Evolutionary conservation across 92 coral and sea anemone species (phyloP).

Genomic region (Galaxea fascicularis): DNA sequence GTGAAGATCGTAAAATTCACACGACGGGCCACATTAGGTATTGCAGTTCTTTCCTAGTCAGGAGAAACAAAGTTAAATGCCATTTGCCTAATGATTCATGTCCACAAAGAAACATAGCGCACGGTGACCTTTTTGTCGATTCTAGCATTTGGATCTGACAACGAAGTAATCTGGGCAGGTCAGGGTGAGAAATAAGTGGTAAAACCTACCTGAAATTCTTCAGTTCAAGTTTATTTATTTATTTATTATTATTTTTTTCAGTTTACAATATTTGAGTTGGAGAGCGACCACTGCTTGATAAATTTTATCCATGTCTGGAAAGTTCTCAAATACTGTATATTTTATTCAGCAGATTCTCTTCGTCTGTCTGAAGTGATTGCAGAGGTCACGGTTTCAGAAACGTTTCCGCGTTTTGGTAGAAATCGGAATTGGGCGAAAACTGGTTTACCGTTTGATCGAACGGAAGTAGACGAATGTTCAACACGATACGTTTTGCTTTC

Average conservation of each 20-base stretch:
- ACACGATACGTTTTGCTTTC: too few relatives aligned
- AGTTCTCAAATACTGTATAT: not conserved
- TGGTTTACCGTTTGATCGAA: too few relatives aligned
- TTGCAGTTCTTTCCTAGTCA: not conserved
- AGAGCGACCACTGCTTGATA: not conserved
- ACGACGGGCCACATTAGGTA: not conserved
- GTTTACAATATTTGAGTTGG: not conserved
- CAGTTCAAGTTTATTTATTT: not conserved
- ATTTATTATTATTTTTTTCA: too few relatives aligned
- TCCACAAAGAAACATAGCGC: not conserved
- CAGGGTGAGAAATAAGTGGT: not conserved
- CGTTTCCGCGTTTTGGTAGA: too few relatives aligned
- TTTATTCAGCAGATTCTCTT: conserved; percentile 1
- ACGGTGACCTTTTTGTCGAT: not conserved
- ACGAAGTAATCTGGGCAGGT: not conserved
- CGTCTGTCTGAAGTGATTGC: not conserved
- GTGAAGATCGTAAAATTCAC: not conserved
- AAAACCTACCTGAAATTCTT: not conserved
- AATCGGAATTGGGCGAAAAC: too few relatives aligned
- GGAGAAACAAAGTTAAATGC: not conserved
- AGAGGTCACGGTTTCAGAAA: not conserved
- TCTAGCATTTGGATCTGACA: not conserved
- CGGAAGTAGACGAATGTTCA: too few relatives aligned
- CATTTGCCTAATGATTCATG: not conserved
- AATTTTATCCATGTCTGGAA: too few relatives aligned